phyloP scores from a whole-genome alignment of 2,888 invertebrate species.

The Nyleta sp. region DNA sequence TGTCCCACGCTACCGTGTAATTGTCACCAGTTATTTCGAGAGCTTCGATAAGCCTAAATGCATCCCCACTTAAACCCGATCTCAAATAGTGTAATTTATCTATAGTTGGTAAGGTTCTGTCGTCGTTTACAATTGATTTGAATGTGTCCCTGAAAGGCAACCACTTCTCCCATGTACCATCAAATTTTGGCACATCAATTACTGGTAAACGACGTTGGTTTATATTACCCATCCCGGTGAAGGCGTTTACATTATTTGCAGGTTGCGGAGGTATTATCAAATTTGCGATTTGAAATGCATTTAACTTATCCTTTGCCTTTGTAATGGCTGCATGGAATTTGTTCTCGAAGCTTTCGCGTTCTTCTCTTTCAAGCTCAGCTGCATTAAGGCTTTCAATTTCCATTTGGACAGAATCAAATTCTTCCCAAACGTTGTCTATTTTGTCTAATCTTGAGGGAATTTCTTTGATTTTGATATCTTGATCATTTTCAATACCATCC shows the following conservation, averaged over 20 bases:
- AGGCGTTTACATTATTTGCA: too few species aligned
- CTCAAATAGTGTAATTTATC: conserved; percentile 11
- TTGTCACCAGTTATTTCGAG: conserved; percentile 5
- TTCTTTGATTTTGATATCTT: background rate
- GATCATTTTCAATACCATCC: background rate
- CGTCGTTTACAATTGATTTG: conserved; percentile 19
- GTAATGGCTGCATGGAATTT: background rate
- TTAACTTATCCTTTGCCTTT: background rate
- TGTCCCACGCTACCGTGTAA: background rate
- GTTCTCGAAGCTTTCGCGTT: background rate
- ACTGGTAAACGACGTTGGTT: conserved; percentile 15
- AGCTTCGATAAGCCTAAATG: background rate
- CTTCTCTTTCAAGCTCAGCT: background rate
- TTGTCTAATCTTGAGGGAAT: background rate
- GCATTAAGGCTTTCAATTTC: background rate
- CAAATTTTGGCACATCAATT: conserved; percentile 7
- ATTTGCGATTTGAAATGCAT: background rate
- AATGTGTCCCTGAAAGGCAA: conserved; percentile 28
- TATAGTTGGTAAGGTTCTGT: background rate
- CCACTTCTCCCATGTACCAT: conserved; percentile 12
- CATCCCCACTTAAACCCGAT: conserved; percentile 11
- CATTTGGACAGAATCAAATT: background rate
- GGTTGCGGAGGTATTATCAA: too few species aligned
- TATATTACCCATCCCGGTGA: too few species aligned
- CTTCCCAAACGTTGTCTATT: background rate